These are phyloP conservation scores for Beris chalybata DNA, from an alignment of 2,888 invertebrate species.

Conservation along the genomic window DNA sequence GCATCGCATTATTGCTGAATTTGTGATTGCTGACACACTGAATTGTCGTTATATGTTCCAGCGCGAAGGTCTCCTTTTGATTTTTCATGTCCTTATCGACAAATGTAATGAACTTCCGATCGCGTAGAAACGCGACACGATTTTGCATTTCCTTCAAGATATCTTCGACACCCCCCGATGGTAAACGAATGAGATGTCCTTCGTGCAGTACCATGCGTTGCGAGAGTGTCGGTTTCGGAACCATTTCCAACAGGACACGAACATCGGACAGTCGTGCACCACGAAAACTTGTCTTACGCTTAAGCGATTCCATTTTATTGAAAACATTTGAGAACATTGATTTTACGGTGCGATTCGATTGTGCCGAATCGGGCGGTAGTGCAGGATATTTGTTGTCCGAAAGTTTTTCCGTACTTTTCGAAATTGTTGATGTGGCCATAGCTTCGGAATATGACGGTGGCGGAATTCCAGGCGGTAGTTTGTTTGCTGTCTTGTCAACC, in stretches of 20 bases:
- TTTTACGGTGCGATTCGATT: constrained; percentile 35
- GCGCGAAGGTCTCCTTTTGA: constrained; percentile 69
- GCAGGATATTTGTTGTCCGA: constrained; percentile 18
- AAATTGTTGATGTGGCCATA: constrained; percentile 42
- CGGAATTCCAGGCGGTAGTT: constrained; percentile 39
- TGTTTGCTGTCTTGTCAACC: not conserved
- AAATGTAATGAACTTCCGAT: constrained; percentile 73
- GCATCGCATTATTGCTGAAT: constrained; percentile 56
- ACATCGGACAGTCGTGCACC: constrained; percentile 45
- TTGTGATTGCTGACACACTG: constrained; percentile 56
- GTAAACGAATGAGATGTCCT: constrained; percentile 54
- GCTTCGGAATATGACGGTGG: constrained; percentile 55
- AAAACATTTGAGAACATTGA: constrained; percentile 51
- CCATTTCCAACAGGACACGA: constrained; percentile 52
- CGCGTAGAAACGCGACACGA: constrained; percentile 72
- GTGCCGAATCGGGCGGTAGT: constrained; percentile 18
- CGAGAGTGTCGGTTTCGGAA: constrained; percentile 53
- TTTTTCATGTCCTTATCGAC: constrained; percentile 70
- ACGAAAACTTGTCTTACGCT: constrained; percentile 52
- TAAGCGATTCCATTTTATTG: constrained; percentile 50
- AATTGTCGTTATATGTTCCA: constrained; percentile 61
- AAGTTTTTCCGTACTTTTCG: constrained; percentile 18
- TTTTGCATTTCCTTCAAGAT: constrained; percentile 74
- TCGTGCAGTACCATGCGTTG: constrained; percentile 52
- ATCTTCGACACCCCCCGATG: constrained; percentile 67